Evolutionary conservation across 2,888 invertebrate genomes (phyloP).

Genomic region (Hedychridium roseum): DNA sequence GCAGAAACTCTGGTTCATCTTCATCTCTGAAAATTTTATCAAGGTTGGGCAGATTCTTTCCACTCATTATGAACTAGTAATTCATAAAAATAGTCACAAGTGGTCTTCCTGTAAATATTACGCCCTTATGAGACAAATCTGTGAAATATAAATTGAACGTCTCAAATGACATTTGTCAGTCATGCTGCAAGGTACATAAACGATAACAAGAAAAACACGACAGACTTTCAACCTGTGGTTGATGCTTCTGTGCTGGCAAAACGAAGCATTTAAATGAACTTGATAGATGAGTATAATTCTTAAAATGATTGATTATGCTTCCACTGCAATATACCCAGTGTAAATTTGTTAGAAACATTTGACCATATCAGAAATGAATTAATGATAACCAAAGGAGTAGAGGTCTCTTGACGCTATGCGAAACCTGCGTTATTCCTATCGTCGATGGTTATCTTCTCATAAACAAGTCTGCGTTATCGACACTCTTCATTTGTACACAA

Average conservation of each 20-base stretch:
- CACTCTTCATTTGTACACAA: background rate
- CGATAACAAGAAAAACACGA: background rate
- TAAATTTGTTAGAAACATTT: background rate
- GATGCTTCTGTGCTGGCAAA: background rate
- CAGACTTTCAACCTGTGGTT: background rate
- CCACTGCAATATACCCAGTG: constrained; percentile 1
- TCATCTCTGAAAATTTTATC: constrained; percentile 53
- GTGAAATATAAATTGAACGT: background rate
- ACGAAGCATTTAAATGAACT: background rate
- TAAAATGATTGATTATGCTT: background rate
- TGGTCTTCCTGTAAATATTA: background rate
- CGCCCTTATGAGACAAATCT: background rate
- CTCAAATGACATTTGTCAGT: background rate
- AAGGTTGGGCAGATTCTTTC: constrained; percentile 47
- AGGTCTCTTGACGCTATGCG: too few relatives aligned
- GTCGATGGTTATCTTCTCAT: background rate
- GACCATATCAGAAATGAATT: background rate
- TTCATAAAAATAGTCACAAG: background rate
- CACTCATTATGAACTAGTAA: constrained; percentile 31
- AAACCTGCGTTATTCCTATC: background rate
- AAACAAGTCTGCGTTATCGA: background rate
- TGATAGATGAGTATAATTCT: background rate
- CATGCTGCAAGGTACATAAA: background rate
- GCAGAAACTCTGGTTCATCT: constrained; percentile 49
- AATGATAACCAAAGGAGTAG: too few relatives aligned